These are phyloP conservation scores for Scomber japonicus DNA, from an alignment of 2,113 vertebrate genomes.

Conservation along the genomic window DNA sequence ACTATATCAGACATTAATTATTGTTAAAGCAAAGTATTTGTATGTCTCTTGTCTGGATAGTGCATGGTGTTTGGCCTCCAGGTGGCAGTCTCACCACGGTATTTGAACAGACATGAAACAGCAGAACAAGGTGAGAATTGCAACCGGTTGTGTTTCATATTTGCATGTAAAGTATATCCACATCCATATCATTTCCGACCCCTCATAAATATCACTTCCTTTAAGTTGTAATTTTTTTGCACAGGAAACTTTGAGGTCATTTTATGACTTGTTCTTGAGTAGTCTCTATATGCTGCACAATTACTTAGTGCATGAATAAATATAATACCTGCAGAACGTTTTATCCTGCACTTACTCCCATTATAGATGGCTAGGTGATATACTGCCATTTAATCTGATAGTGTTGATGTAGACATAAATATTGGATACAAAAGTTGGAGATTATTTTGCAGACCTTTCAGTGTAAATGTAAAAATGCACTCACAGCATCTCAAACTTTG, in stretches of 20 bases:
- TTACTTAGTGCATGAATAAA: no score
- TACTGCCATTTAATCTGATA: no score
- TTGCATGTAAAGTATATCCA: neutral
- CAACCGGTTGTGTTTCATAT: neutral
- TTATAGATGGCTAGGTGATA: no score
- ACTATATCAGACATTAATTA: no score
- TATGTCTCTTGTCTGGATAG: neutral
- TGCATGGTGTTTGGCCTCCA: slow-evolving; percentile 48
- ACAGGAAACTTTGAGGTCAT: no score
- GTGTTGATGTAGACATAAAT: neutral
- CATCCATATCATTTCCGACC: neutral
- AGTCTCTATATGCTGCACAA: no score
- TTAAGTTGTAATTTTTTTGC: neutral
- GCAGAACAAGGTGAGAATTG: slow-evolving; percentile 17
- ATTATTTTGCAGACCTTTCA: neutral
- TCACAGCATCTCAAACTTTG: neutral
- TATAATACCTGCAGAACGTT: no score
- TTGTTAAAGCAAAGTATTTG: neutral
- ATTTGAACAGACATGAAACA: slow-evolving; percentile 23
- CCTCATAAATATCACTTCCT: neutral
- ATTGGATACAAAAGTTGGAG: neutral
- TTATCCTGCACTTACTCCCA: no score
- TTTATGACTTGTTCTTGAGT: no score
- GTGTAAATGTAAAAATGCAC: neutral
- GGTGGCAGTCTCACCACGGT: slow-evolving; percentile 67